phyloP scores from a whole-genome alignment of 1,140 invertebrate species.

The Polypedilum pembai region DNA sequence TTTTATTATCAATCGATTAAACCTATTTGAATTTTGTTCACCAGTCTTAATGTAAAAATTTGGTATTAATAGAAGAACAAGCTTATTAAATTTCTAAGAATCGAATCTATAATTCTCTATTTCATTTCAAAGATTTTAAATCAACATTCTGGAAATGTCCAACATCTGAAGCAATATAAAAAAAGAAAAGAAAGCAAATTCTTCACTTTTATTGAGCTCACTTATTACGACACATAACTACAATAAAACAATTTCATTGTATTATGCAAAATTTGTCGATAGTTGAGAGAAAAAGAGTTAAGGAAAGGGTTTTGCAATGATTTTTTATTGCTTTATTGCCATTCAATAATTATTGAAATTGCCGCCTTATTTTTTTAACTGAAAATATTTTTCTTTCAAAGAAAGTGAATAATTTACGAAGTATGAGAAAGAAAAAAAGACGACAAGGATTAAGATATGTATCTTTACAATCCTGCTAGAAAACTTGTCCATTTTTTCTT shows the following conservation, averaged over 20 bases:
- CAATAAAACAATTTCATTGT: too few species aligned
- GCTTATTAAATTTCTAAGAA: too few species aligned
- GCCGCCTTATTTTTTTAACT: background rate
- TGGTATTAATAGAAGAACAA: too few species aligned
- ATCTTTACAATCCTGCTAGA: background rate
- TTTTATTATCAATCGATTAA: too few species aligned
- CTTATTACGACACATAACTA: background rate
- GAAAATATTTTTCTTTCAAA: background rate
- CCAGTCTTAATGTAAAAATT: too few species aligned
- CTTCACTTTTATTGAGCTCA: background rate
- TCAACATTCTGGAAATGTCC: too few species aligned
- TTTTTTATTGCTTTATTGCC: background rate
- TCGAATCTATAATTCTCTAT: too few species aligned
- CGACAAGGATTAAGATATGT: background rate
- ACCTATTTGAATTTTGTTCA: too few species aligned
- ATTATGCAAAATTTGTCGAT: too few species aligned
- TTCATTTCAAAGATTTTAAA: too few species aligned
- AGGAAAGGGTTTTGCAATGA: background rate
- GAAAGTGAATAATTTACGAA: background rate
- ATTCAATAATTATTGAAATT: conserved; percentile 26
- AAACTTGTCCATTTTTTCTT: background rate
- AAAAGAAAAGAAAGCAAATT: background rate
- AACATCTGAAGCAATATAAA: too few species aligned
- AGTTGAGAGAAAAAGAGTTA: background rate
- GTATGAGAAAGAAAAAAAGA: background rate